Evolutionary conservation across 1,140 invertebrate species (phyloP).

Genomic region (Euura lappo): DNA sequence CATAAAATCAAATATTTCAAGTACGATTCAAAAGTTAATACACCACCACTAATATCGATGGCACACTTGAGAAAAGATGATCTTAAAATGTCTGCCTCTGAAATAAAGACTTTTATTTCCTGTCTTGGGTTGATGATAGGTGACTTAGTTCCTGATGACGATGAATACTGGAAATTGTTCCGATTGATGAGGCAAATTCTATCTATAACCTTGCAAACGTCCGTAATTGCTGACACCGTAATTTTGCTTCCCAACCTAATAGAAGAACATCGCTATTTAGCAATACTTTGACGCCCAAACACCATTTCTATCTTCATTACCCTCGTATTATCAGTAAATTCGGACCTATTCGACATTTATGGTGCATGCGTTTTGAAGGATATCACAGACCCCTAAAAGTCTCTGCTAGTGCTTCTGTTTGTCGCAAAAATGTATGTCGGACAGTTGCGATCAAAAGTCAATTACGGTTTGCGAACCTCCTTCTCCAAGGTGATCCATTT

Average conservation of each 20-base stretch:
- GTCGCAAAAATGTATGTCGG: slow-evolving; percentile 30
- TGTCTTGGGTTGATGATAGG: slow-evolving; percentile 25
- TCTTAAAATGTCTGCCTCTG: slow-evolving; percentile 28
- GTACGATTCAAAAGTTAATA: background rate
- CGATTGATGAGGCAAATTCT: slow-evolving; percentile 23
- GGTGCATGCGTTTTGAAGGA: slow-evolving; percentile 20
- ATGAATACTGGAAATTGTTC: slow-evolving; percentile 22
- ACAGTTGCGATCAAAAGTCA: slow-evolving; percentile 36
- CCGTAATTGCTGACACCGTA: slow-evolving; percentile 5
- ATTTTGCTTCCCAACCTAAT: slow-evolving; percentile 15
- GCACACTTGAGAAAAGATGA: slow-evolving; percentile 14
- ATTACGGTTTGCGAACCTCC: slow-evolving; percentile 25
- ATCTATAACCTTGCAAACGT: slow-evolving; percentile 13
- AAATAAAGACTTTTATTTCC: slow-evolving; percentile 22
- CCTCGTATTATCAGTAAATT: slow-evolving; percentile 21
- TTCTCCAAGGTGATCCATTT: slow-evolving; percentile 21
- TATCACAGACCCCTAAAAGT: slow-evolving; percentile 30
- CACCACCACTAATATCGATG: slow-evolving; percentile 12
- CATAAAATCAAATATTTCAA: too few species aligned
- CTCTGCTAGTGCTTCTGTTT: slow-evolving; percentile 17
- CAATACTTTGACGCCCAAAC: slow-evolving; percentile 25
- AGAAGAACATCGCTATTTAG: slow-evolving; percentile 22
- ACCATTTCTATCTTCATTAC: slow-evolving; percentile 25
- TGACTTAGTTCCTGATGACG: slow-evolving; percentile 19
- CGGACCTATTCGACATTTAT: slow-evolving; percentile 23